Conservation (phyloP, 2,113 vertebrate genomes). For the Notothenia coriiceps region DNA sequence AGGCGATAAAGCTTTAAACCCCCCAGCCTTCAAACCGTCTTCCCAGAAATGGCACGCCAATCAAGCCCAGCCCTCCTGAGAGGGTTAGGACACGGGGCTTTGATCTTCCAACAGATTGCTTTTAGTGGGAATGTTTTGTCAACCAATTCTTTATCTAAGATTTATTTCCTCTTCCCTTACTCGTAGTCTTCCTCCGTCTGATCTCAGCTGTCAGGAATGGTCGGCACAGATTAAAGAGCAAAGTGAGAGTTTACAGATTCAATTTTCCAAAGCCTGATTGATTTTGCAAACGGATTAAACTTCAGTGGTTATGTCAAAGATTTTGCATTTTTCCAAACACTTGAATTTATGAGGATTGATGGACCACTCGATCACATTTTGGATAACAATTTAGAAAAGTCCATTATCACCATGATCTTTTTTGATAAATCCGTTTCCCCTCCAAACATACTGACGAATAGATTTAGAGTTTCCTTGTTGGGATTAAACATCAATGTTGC, state of each 20-base stretch:
- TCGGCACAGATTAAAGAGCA: background rate
- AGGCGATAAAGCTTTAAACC: constrained; percentile 8
- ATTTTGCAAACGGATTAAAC: background rate
- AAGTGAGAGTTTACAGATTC: background rate
- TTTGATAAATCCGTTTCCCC: background rate
- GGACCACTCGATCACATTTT: background rate
- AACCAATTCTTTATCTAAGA: background rate
- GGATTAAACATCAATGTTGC: background rate
- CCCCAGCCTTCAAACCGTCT: background rate
- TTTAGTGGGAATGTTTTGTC: background rate
- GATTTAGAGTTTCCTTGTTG: background rate
- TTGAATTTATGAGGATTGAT: background rate
- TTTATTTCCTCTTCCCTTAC: background rate
- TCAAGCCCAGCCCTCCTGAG: background rate
- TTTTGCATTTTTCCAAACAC: background rate
- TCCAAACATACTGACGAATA: background rate
- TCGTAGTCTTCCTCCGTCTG: background rate
- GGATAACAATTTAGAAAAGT: background rate
- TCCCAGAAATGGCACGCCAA: constrained; percentile 11
- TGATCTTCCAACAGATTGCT: constrained; percentile 14
- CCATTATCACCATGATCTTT: background rate
- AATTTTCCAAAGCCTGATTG: background rate
- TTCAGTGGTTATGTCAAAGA: background rate
- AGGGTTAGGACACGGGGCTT: background rate
- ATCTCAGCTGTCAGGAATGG: background rate